Percentiles rank a stretch among this genome's conserved stretches.
Evolutionary conservation across 2,113 vertebrate genomes (phyloP).

Genomic region (Hystrix cristata): DNA sequence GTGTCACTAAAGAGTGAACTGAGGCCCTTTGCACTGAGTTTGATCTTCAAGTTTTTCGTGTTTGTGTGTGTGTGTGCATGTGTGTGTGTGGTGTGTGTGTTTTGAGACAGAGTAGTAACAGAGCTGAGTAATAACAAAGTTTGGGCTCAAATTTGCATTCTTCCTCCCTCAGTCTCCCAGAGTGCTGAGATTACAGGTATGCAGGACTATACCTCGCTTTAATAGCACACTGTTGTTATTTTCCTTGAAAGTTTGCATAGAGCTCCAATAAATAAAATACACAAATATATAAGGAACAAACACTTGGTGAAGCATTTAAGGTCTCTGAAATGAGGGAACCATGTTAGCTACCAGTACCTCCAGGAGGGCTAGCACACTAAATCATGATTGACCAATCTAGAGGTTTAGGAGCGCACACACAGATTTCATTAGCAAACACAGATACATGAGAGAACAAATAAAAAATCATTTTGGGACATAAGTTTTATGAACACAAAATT

Average conservation of each 20-base stretch:
- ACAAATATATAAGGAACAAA: not conserved
- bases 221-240: no score
- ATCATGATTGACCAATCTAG: not conserved
- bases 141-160: not conserved
- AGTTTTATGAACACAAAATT: not conserved
- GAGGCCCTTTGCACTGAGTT: not conserved
- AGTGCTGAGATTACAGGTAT: not conserved
- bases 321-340: not conserved
- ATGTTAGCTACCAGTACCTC: not conserved
- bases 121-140: not conserved
- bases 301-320: not conserved
- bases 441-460: not conserved
- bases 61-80: not conserved
- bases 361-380: not conserved
- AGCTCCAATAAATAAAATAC: not conserved
- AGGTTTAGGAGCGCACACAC: not conserved
- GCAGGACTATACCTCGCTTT: no score
- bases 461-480: not conserved
- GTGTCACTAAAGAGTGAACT: not conserved
- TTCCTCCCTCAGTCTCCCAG: not conserved
- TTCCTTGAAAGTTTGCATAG: not conserved
- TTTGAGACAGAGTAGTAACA: not conserved
- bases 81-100: not conserved
- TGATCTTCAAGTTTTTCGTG: not conserved
- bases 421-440: not conserved